These are phyloP conservation scores for Beris morrisii DNA, from an alignment of 2,888 invertebrate genomes.

Conservation along the genomic window DNA sequence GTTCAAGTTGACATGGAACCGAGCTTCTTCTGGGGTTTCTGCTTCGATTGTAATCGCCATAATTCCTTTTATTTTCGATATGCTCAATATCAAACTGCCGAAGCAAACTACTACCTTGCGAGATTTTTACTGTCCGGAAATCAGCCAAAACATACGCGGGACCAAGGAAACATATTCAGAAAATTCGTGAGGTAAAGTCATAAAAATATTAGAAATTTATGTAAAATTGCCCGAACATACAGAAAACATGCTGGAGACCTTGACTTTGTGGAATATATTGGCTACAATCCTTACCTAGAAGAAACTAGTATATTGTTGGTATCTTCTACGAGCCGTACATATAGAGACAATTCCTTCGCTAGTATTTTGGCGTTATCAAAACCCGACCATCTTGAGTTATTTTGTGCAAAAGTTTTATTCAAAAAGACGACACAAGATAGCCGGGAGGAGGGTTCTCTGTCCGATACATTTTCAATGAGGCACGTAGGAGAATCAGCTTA, in stretches of 20 bases:
- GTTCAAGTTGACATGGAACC: no score
- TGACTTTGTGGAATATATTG: conserved; percentile 9
- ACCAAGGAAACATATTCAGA: conserved; percentile 20
- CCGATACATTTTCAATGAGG: conserved; percentile 18
- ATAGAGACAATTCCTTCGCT: no score
- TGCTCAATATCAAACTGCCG: no score
- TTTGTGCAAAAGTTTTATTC: conserved; percentile 33
- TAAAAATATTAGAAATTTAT: conserved; percentile 33
- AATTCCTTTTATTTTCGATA: no score
- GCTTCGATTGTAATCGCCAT: no score
- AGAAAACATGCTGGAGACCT: conserved; percentile 15
- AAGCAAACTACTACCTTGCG: no score
- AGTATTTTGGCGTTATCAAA: no score
- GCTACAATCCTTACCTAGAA: no score
- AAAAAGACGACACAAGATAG: conserved; percentile 7
- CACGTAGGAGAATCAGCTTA: conserved; percentile 3
- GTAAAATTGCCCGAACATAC: conserved; percentile 6
- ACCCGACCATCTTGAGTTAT: conserved; percentile 32
- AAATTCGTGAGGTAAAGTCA: conserved; percentile 33
- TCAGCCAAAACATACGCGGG: conserved; percentile 7
- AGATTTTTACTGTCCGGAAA: conserved; percentile 17
- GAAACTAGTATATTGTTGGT: no score
- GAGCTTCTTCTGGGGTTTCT: no score
- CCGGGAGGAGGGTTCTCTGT: conserved; percentile 22
- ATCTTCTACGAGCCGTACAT: no score